Base-by-base conservation (phyloP, 1,140 invertebrate species). In the Frieseomelitta varia region DNA sequence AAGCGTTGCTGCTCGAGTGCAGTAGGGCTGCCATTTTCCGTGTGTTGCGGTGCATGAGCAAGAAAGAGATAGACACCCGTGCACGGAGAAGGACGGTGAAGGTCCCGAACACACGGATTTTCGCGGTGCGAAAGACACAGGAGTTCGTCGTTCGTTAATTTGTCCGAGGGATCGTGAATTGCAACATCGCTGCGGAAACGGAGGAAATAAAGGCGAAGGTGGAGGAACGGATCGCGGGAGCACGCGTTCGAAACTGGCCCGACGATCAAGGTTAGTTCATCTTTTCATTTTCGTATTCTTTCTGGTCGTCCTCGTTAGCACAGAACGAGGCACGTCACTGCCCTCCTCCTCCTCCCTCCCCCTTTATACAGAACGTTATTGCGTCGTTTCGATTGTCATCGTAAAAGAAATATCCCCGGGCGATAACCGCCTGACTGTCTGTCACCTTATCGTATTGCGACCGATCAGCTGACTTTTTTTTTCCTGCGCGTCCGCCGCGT, bases 221-320 rank as follows among this genome's bases (percentile, higher is more conserved):
- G 81, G 77, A 84, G 68, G 81, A 71, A 61, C 61, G 69, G 68
- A 53, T 76, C 77, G 84, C 79, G 76, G 81, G 67, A 71, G 72
- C 77, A 79, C 77, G 72, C 81, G 65, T 83, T 90, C 90, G 90
- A 93, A 93, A 92, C 92, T 93, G 93, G 93, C 93, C 90, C 93
- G 89, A 86, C 90, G 89, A 90, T 87, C 90, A 91, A 93, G 93
- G 93, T 94, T 87, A 93, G 92, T 91, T 72, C 53, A 65, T 56
- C 27, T 47, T 63, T 71, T 34, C 51, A 1, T 81, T 85, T 65
- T 47, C 47, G 19, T 61, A 78, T 82, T 65, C 27, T 67, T 53
- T 51, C 47, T 80, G 56, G 24, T 47, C 19, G 77, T 19, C 47
- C 51, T 67, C 51, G 12, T 30, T 15, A 73, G n/a, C 34, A 19